phyloP scores from a whole-genome alignment of 2,888 invertebrate genomes.

The Punctoribates punctum region DNA sequence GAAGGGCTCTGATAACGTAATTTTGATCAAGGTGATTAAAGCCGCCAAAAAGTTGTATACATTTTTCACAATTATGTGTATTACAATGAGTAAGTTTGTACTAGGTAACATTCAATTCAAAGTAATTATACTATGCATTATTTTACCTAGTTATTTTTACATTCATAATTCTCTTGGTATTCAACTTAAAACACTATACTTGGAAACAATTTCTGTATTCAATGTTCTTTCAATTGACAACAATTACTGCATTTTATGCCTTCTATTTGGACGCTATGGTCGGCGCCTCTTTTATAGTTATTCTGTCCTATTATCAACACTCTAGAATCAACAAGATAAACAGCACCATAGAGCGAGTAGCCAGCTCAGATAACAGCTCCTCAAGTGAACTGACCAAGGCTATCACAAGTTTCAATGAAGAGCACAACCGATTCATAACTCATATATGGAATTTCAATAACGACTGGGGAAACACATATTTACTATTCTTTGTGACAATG shows the following conservation, averaged over 20 bases:
- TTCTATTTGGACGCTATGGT: not conserved
- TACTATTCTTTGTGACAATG: too few relatives aligned
- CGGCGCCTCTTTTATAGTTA: not conserved
- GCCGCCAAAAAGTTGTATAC: not conserved
- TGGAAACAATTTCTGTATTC: not conserved
- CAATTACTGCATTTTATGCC: not conserved
- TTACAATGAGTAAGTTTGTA: not conserved
- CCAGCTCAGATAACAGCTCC: too few relatives aligned
- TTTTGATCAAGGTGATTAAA: not conserved
- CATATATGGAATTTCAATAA: too few relatives aligned
- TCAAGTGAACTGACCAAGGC: too few relatives aligned
- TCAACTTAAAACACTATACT: not conserved
- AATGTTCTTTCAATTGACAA: not conserved
- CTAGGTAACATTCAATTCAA: not conserved
- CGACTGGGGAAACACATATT: too few relatives aligned
- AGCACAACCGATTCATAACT: too few relatives aligned
- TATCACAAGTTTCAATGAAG: too few relatives aligned
- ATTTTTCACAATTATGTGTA: not conserved
- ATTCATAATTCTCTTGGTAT: not conserved
- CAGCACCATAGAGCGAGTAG: not conserved
- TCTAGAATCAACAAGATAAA: not conserved
- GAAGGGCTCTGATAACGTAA: not conserved
- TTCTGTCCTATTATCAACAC: not conserved
- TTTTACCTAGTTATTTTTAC: not conserved
- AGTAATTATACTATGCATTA: not conserved